Conservation (phyloP, 2,888 invertebrate species). For the Rotaria sp. region DNA sequence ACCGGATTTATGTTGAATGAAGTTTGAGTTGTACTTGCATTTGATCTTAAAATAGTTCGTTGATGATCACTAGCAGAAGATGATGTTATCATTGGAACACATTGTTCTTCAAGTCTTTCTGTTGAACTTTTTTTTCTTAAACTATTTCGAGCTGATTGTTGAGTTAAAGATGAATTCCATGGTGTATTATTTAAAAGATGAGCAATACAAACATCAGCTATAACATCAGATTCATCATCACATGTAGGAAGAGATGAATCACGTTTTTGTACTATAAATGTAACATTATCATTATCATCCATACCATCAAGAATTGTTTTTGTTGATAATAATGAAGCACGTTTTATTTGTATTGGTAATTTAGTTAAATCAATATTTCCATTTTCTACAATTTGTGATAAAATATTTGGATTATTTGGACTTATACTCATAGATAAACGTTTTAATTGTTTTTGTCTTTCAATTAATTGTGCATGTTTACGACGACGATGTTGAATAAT, state of each 20-base stretch:
- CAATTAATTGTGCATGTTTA: background rate
- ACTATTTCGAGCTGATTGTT: background rate
- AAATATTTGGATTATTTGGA: background rate
- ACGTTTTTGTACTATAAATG: background rate
- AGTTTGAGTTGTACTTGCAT: background rate
- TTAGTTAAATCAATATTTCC: background rate
- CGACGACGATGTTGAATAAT: conserved; percentile 20
- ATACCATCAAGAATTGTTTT: background rate
- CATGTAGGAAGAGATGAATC: too few species aligned
- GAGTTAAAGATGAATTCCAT: background rate
- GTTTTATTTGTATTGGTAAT: background rate
- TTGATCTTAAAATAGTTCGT: background rate
- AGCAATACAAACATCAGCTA: background rate
- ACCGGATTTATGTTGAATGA: background rate
- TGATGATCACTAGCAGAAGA: background rate
- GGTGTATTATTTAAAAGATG: conserved; percentile 5
- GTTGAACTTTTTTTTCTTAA: background rate
- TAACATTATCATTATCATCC: background rate
- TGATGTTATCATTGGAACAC: background rate
- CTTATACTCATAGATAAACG: background rate
- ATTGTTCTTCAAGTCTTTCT: background rate
- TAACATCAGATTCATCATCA: background rate
- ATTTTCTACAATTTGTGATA: background rate
- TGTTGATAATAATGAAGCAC: background rate
- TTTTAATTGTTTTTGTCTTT: background rate